Evolutionary conservation across 2,888 invertebrate species (phyloP), one percentile per base, ranked within the genome.

Genomic region (Leptinotarsa tumamoca): DNA sequence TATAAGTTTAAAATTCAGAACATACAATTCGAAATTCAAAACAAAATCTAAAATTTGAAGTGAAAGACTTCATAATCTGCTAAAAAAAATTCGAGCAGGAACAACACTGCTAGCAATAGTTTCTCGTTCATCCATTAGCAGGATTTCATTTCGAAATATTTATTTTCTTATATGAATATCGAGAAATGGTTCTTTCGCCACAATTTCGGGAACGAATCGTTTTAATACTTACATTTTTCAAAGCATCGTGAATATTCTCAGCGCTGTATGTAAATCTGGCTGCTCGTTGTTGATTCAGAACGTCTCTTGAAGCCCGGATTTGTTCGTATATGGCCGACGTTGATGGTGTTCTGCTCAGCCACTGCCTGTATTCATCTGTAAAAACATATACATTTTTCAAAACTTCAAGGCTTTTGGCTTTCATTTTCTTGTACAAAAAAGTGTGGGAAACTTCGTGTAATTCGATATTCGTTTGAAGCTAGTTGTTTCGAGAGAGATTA

Each of bases 251-350:
- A 83, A 96, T 95, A 87, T 97, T 97, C 89, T 97, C 97, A 52
- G 97, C 97, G 84, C 97, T 97, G 90, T 95, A 97, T 23, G 95
- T 95, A 86, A 95, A 95, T 82, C 95, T 90, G 79, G 94, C 94
- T 43, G 94, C 92, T 81, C 94, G 91, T 83, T 93, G 93, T 83
- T 92, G 92, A 82, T 91, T 91, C 70, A 92, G 89, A 77, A 92
- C 90, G 81, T 95, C 95, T 78, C 95, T 91, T 67, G 95, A 94
- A 76, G 95, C 94, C 79, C 96, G 92, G 87, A 97, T 94, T 85
- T 96, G 94, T 87, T 97, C 97, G 88, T 97, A 97, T 83, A 97
- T 94, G 61, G 97, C 97, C 80, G 96, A 96, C 75, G 97, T 97
- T 77, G 96, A 96, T 1, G 96, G 96, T 14, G 95, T 95, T 71